These are phyloP conservation scores for Protobothrops flavoviridis DNA, from an alignment of 2,113 vertebrate species.

Conservation along the genomic window DNA sequence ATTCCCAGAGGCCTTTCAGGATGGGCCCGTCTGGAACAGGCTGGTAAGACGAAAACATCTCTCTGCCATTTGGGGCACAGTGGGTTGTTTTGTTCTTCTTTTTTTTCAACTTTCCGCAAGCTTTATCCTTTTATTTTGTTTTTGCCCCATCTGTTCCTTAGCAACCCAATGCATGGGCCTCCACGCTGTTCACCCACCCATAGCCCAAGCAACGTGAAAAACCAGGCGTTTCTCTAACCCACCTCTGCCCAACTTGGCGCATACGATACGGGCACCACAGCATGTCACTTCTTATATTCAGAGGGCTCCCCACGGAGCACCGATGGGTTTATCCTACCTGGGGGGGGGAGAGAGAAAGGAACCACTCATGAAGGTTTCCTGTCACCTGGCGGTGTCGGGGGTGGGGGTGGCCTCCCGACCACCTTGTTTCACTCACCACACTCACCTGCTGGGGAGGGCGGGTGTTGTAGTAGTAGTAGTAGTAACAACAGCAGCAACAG, in stretches of 20 bases:
- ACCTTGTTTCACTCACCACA: conserved; percentile 62
- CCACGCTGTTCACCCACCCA: conserved; percentile 69
- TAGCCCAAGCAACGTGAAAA: conserved; percentile 65
- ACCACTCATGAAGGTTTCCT: conserved; percentile 31
- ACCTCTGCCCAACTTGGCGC: conserved; percentile 64
- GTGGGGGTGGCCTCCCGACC: conserved; percentile 40
- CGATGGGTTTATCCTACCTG: conserved; percentile 24
- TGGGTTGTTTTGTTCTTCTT: conserved; percentile 32
- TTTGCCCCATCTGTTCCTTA: conserved; percentile 60
- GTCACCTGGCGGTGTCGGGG: not conserved
- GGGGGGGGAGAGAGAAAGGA: conserved; percentile 50
- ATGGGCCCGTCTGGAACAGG: conserved; percentile 64
- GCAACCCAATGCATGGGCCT: conserved; percentile 71
- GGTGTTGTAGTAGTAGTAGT: conserved; percentile 17
- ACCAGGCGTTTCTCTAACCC: conserved; percentile 70
- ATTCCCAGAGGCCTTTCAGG: conserved; percentile 68
- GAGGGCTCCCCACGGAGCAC: conserved; percentile 48
- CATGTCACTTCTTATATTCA: conserved; percentile 62
- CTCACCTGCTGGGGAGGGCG: conserved; percentile 61
- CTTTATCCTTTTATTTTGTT: conserved; percentile 59
- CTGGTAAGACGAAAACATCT: conserved; percentile 68
- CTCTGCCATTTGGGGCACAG: conserved; percentile 62
- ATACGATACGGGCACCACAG: conserved; percentile 64
- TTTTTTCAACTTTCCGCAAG: conserved; percentile 50
- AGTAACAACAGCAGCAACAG: conserved; percentile 12